Base-by-base conservation (phyloP, 2,797 vertebrate species). In the Atherinosoma microstoma region DNA sequence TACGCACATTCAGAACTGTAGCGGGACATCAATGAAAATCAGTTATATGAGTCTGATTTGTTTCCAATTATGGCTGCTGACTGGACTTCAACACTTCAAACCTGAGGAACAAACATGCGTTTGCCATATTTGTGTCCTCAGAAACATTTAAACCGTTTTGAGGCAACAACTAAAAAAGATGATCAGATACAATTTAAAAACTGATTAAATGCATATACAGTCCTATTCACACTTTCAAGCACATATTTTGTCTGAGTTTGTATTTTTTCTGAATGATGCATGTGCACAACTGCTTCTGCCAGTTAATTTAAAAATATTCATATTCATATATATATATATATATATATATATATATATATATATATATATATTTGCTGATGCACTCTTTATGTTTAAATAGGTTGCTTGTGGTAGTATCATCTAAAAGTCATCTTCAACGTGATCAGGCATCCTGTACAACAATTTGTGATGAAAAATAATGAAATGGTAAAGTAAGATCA, bases 321-420 rank as follows among this genome's bases (percentile, higher is more conserved):
- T n/a, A n/a, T n/a, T n/a, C n/a, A n/a, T n/a, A n/a, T n/a, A n/a
- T 27, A 27, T 27, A 40, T 8, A 36, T 10, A 8, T 38, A 13
- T 38, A 13, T 36, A 36, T 10, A 10, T 9, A 38, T 38, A 40
- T 40, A 40, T 40, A 15, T 15, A 40, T 16, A 16, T 36, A 3
- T 24, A 27, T 35, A 64, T 68, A 32, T 32, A 6, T 32, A 4
- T 65, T 58, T 64, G 67, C 30, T 64, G 63, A 81, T 84, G 79
- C 75, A 82, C 54, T 73, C 85, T 81, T 73, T 58, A 70, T 75
- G 34, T 30, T 59, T 64, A 54, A 60, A 10, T 60, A 57, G 3
- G n/a, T 64, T 76, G 56, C 27, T 69, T 66, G 20, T 68, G 18
- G 56, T 42, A 13, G 40, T 77, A 38, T 61, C 15, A 30, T 70